Evolutionary conservation across 2,888 invertebrate genomes (phyloP).

Genomic region (Lasioglossum zephyrum): DNA sequence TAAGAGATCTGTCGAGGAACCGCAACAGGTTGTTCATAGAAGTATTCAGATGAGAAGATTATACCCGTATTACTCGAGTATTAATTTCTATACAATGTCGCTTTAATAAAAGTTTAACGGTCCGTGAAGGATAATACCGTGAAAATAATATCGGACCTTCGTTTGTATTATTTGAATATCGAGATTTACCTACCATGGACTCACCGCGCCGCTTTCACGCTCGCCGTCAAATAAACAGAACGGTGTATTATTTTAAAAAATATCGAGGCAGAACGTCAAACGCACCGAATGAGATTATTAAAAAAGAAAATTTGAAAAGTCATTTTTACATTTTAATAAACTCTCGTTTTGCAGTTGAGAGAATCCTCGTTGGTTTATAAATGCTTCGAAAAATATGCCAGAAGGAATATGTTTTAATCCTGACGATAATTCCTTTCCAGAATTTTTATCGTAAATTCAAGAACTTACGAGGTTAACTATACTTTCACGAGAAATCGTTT

Average conservation of each 20-base stretch:
- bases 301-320: not conserved
- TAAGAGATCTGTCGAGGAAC: constrained; percentile 29
- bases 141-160: not conserved
- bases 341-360: not conserved
- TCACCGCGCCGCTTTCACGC: not conserved
- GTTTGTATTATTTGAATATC: not conserved
- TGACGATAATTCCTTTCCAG: not conserved
- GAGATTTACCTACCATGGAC: not conserved
- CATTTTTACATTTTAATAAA: not conserved
- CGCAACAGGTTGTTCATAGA: constrained; percentile 56
- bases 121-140: not conserved
- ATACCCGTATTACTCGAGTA: not conserved
- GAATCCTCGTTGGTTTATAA: not conserved
- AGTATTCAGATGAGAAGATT: constrained; percentile 16
- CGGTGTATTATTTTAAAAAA: not conserved
- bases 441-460: not conserved
- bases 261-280: not conserved
- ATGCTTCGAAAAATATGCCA: not conserved
- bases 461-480: not conserved
- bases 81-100: constrained; percentile 20
- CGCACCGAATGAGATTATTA: not conserved
- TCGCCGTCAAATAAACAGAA: not conserved
- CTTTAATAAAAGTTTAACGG: not conserved
- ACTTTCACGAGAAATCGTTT: not conserved
- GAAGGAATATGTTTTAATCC: not conserved